phyloP scores from a whole-genome alignment of 2,113 vertebrate genomes.

The Callochromis pleurospilus region DNA sequence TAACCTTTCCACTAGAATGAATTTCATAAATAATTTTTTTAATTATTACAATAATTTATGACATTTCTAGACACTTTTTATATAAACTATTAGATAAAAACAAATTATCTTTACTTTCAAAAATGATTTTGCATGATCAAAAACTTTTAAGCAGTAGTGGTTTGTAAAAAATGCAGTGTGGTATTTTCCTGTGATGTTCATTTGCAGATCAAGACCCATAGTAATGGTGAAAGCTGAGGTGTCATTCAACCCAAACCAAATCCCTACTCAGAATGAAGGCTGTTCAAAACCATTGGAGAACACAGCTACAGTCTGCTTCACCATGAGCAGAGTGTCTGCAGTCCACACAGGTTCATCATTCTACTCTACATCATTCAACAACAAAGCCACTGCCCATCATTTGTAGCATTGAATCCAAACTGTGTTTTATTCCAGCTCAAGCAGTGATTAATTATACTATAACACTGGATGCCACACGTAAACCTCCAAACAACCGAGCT shows the following conservation, averaged over 20 bases:
- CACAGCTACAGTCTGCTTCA: background rate
- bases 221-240: background rate
- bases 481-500: background rate
- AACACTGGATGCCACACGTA: background rate
- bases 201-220: background rate
- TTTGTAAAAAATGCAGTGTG: background rate
- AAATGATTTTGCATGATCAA: background rate
- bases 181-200: background rate
- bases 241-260: background rate
- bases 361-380: background rate
- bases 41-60: background rate
- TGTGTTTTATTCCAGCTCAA: background rate
- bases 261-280: background rate
- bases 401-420: background rate
- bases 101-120: background rate
- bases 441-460: background rate
- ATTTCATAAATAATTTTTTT: accelerated
- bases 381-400: background rate
- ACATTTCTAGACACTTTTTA: accelerated
- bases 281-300: background rate
- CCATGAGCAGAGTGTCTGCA: background rate
- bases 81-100: background rate
- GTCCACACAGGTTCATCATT: background rate
- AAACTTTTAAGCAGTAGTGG: background rate
- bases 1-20: background rate